Percentiles rank a stretch among this genome's conserved stretches.
These are phyloP conservation scores for Linnaemya vulpina DNA, from an alignment of 2,888 invertebrate genomes.

Conservation along the genomic window DNA sequence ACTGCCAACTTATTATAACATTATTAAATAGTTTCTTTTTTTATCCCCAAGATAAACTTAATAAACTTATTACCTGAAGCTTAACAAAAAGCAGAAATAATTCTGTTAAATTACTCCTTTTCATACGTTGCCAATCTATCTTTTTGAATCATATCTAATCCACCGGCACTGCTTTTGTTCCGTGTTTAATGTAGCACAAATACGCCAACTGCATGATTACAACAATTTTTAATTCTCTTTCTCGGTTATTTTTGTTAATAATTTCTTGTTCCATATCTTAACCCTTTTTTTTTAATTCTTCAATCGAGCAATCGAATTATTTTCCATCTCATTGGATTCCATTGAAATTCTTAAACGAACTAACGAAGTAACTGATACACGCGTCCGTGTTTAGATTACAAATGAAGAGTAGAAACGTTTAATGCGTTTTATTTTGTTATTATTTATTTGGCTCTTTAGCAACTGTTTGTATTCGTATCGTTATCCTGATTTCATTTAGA, in stretches of 20 bases:
- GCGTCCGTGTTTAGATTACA: slow-evolving; percentile 68
- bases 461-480: slow-evolving; percentile 1
- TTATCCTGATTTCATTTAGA: slow-evolving; percentile 64
- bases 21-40: background rate
- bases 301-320: slow-evolving; percentile 63
- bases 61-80: background rate
- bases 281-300: slow-evolving; percentile 52
- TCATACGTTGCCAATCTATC: slow-evolving; percentile 10
- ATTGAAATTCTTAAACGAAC: slow-evolving; percentile 49
- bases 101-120: slow-evolving; percentile 6
- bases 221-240: background rate
- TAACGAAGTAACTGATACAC: slow-evolving; percentile 70
- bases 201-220: background rate
- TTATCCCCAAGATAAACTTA: background rate
- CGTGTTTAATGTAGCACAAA: background rate
- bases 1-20: background rate
- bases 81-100: background rate
- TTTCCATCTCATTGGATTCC: slow-evolving; percentile 66
- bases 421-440: slow-evolving; percentile 61
- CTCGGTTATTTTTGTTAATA: slow-evolving; percentile 41
- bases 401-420: slow-evolving; percentile 64
- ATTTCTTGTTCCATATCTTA: slow-evolving; percentile 48
- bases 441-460: slow-evolving; percentile 15
- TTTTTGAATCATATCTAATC: slow-evolving; percentile 19
- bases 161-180: slow-evolving; percentile 1